Percentiles rank a stretch among this genome's conserved stretches.
Conservation (phyloP, 2,113 vertebrate genomes). For the Euleptes europaea region DNA sequence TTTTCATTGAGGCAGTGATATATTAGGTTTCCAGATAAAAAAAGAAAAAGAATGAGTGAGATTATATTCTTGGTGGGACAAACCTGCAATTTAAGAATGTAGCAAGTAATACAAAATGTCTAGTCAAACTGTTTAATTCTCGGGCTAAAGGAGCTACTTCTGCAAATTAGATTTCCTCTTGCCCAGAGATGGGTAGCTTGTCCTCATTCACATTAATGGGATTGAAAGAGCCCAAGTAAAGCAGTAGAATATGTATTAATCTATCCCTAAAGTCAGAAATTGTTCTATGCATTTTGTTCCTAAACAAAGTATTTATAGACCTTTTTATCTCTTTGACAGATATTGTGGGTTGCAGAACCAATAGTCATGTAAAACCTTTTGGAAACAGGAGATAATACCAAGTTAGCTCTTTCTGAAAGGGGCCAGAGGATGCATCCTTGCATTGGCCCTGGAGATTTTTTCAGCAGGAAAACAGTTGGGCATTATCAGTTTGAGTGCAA, state of each 20-base stretch:
- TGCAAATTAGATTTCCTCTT: constrained; percentile 8
- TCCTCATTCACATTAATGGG: neutral
- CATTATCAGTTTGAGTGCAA: neutral
- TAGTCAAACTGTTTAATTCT: constrained; percentile 4
- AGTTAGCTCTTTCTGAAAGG: too few species aligned
- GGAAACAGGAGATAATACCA: too few species aligned
- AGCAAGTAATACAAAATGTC: neutral
- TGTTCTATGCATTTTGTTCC: neutral
- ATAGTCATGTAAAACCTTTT: too few species aligned
- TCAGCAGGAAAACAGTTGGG: neutral
- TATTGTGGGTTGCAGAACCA: neutral
- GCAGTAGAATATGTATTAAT: neutral
- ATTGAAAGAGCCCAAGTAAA: neutral
- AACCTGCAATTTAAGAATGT: neutral
- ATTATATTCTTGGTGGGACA: neutral
- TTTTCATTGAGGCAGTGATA: neutral
- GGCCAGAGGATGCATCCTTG: too few species aligned
- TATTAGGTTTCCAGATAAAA: neutral
- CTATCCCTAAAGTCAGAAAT: neutral
- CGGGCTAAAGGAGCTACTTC: neutral
- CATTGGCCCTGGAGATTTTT: neutral
- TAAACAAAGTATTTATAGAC: neutral
- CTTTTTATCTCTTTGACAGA: neutral
- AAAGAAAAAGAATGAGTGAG: neutral
- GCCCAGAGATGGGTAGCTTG: neutral